phyloP scores from a whole-genome alignment of 2,797 vertebrate genomes.

The Darevskia mixta region DNA sequence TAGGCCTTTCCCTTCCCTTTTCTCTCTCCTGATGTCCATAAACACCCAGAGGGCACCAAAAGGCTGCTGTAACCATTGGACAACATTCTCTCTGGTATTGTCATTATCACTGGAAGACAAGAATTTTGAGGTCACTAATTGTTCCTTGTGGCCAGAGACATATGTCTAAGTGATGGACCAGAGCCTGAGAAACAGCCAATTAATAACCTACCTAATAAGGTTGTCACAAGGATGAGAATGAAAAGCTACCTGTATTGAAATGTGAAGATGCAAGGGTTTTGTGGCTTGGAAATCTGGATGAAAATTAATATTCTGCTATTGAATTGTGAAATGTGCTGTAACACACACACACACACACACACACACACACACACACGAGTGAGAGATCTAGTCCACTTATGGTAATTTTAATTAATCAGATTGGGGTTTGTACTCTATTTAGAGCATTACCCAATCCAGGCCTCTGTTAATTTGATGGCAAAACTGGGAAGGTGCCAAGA shows the following conservation, averaged over 20 bases:
- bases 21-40: neutral
- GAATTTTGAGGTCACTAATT: neutral
- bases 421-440: neutral
- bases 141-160: neutral
- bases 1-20: neutral
- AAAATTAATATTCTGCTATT: too few relatives aligned
- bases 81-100: neutral
- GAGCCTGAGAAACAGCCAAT: neutral
- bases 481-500: slow-evolving; percentile 11
- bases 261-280: neutral
- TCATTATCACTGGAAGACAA: too few relatives aligned
- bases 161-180: too few relatives aligned
- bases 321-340: neutral
- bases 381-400: neutral
- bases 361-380: neutral
- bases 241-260: neutral
- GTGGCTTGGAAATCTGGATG: neutral
- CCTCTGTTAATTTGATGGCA: slow-evolving; percentile 6
- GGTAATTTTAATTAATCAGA: slow-evolving; percentile 16
- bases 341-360: neutral
- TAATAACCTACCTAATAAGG: too few relatives aligned
- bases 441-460: neutral
- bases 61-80: neutral
- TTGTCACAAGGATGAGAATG: neutral
- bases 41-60: neutral